A percentile compares a stretch with the other conserved stretches of the same genome.
phyloP scores from a whole-genome alignment of 2,888 invertebrate species.

The Coremacera marginata region DNA sequence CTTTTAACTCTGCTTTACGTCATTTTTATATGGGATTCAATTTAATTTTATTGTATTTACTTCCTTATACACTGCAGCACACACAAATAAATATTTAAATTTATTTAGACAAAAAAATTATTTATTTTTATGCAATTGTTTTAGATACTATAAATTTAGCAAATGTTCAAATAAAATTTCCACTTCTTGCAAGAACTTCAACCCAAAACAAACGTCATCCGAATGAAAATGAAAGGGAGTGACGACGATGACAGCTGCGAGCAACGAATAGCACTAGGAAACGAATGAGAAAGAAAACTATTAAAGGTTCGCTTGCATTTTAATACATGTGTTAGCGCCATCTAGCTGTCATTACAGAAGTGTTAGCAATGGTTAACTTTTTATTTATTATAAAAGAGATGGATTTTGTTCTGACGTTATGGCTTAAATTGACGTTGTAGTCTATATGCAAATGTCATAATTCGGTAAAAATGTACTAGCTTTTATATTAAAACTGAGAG shows the following conservation, averaged over 20 bases:
- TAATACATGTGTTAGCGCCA: too few species aligned
- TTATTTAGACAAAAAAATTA: background rate
- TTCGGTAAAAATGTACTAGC: too few species aligned
- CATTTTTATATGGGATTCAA: background rate
- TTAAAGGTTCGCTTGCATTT: background rate
- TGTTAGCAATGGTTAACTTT: too few species aligned
- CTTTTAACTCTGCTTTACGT: background rate
- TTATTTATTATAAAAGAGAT: too few species aligned
- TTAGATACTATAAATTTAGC: background rate
- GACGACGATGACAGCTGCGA: constrained; percentile 1
- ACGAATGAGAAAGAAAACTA: background rate
- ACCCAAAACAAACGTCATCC: constrained; percentile 28
- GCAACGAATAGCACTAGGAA: background rate
- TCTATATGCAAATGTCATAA: too few species aligned
- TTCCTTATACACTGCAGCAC: background rate
- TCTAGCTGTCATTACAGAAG: too few species aligned
- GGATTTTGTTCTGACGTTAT: too few species aligned
- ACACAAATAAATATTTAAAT: background rate
- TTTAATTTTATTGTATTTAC: background rate
- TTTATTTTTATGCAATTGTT: background rate
- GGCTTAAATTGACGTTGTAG: too few species aligned
- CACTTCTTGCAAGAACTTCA: background rate
- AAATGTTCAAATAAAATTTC: background rate
- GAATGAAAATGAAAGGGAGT: constrained; percentile 22
- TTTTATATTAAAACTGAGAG: too few species aligned